Conservation (phyloP, 2,888 invertebrate species). For the Drosophila barbarae region DNA sequence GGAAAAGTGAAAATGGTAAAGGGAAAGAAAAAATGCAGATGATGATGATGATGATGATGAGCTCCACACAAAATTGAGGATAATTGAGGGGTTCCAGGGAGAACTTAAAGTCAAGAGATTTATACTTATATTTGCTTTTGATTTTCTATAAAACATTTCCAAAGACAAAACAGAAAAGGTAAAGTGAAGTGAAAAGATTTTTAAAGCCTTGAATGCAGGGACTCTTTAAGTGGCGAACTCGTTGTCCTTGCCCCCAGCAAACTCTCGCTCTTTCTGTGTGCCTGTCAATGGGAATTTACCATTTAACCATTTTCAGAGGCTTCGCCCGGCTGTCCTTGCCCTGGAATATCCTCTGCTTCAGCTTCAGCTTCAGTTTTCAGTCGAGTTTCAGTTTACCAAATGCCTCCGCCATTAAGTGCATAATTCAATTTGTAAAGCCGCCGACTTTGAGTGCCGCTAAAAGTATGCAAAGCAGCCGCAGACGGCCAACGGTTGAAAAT, state of each 20-base stretch:
- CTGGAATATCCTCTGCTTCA: conserved; percentile 16
- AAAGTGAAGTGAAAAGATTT: no score
- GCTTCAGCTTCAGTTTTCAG: conserved; percentile 1
- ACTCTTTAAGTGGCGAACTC: conserved; percentile 2
- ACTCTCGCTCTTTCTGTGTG: not conserved
- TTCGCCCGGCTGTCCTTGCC: conserved; percentile 14
- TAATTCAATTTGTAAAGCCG: conserved; percentile 64
- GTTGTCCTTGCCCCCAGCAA: conserved; percentile 14
- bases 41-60: conserved; percentile 3
- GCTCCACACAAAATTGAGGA: not conserved
- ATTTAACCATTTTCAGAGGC: conserved; percentile 34
- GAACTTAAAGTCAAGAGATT: not conserved
- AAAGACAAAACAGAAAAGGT: not conserved
- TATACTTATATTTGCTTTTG: no score
- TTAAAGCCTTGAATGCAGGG: not conserved
- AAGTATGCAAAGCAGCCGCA: conserved; percentile 65
- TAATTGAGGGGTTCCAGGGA: not conserved
- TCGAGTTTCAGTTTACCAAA: conserved; percentile 10
- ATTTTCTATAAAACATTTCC: not conserved
- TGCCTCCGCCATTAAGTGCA: conserved; percentile 61
- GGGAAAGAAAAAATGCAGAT: not conserved
- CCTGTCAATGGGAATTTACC: conserved; percentile 25
- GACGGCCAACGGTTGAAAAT: conserved; percentile 7
- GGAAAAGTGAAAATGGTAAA: not conserved
- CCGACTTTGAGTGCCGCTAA: conserved; percentile 58